phyloP scores from a whole-genome alignment of 35 echinoderm and acorn worm species.

The Nesometra sesokonis region DNA sequence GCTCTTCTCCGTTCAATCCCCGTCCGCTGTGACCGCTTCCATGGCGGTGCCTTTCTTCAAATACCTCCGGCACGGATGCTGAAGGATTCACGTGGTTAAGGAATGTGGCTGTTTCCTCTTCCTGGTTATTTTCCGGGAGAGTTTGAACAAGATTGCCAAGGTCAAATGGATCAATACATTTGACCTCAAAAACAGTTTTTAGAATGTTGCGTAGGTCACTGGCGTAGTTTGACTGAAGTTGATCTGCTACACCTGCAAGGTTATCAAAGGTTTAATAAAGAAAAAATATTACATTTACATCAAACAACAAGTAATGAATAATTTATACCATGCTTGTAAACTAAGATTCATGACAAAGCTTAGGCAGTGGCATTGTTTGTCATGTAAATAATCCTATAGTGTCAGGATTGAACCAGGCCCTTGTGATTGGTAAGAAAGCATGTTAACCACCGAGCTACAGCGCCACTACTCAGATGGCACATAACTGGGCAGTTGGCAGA shows the following conservation, averaged over 20 bases:
- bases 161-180: not conserved
- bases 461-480: no score
- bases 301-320: no score
- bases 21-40: not conserved
- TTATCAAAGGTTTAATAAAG: no score
- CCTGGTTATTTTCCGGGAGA: not conserved
- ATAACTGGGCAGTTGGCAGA: no score
- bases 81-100: not conserved
- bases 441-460: no score
- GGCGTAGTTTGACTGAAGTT: slow-evolving; percentile 93
- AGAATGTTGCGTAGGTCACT: slow-evolving; percentile 84
- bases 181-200: slow-evolving; percentile 87
- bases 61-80: not conserved
- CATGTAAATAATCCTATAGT: no score
- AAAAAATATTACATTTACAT: no score
- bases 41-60: not conserved
- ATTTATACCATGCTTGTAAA: no score
- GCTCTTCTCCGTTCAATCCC: not conserved
- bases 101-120: not conserved
- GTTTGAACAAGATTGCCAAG: not conserved
- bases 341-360: no score
- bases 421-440: no score
- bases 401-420: no score
- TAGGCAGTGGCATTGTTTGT: no score
- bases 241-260: slow-evolving; percentile 82